A percentile compares a stretch with the other conserved stretches of the same genome.
These are phyloP conservation scores for Hirtodrosophila histrioides DNA, from an alignment of 2,888 invertebrate species.

Conservation along the genomic window DNA sequence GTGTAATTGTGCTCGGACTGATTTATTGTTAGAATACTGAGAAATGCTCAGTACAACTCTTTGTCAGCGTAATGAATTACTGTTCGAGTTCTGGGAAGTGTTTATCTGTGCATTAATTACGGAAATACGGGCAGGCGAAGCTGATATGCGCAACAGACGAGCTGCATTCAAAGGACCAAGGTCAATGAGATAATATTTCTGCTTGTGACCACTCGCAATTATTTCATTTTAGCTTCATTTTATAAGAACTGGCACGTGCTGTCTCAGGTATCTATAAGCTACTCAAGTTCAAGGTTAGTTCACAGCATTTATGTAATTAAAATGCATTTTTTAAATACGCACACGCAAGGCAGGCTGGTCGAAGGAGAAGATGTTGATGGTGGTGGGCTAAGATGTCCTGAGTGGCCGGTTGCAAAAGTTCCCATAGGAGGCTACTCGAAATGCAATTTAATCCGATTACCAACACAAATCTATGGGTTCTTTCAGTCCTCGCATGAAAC, in stretches of 20 bases:
- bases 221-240: no score
- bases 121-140: conserved; percentile 2
- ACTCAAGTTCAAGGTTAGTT: conserved; percentile 28
- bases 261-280: conserved; percentile 1
- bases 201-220: neutral
- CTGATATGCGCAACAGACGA: conserved; percentile 42
- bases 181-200: conserved; percentile 23
- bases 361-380: no score
- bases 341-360: no score
- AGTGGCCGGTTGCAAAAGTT: conserved; percentile 10
- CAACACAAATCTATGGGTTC: conserved; percentile 43
- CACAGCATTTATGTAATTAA: neutral
- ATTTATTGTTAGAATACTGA: no score
- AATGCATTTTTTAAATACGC: neutral
- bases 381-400: neutral
- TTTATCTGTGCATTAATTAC: conserved; percentile 50
- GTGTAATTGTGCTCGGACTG: no score
- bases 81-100: neutral
- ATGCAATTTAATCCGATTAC: conserved; percentile 72
- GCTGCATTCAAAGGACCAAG: conserved; percentile 38
- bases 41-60: no score
- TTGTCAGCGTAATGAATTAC: no score
- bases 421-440: conserved; percentile 20
- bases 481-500: neutral
- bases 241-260: conserved; percentile 10